Conservation (phyloP, 2,113 vertebrate genomes). For the Larimichthys polyactis region DNA sequence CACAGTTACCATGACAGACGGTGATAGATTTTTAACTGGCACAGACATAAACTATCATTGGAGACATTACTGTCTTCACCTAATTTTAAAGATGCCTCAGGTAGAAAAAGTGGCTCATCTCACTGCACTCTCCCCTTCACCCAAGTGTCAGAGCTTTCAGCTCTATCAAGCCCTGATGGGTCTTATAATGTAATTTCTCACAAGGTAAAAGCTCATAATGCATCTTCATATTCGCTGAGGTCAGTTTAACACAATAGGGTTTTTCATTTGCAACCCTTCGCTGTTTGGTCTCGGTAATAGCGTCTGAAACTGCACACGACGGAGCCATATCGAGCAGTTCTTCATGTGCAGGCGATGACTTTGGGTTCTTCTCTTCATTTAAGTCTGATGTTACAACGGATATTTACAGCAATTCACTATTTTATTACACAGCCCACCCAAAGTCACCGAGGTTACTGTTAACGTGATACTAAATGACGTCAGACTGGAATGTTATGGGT, state of each 20-base stretch:
- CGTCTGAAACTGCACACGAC: constrained; percentile 36
- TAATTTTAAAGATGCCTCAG: constrained; percentile 30
- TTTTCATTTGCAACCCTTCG: constrained; percentile 61
- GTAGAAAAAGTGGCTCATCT: constrained; percentile 14
- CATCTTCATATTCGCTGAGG: constrained; percentile 59
- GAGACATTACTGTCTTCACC: constrained; percentile 25
- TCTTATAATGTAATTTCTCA: constrained; percentile 61
- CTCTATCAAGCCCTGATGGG: constrained; percentile 45
- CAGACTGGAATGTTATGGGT: neutral
- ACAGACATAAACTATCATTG: neutral
- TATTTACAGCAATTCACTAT: constrained; percentile 12
- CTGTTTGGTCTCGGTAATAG: constrained; percentile 42
- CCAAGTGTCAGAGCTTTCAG: constrained; percentile 37
- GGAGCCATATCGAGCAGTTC: constrained; percentile 20
- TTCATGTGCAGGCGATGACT: constrained; percentile 26
- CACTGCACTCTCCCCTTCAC: neutral
- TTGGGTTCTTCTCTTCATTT: constrained; percentile 34
- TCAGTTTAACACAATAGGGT: constrained; percentile 63
- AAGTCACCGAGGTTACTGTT: neutral
- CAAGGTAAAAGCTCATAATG: constrained; percentile 69
- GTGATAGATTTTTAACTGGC: constrained; percentile 6
- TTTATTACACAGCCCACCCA: neutral
- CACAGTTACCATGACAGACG: constrained; percentile 1
- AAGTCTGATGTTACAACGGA: constrained; percentile 6
- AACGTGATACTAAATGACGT: neutral